Conservation (phyloP, 2,888 invertebrate genomes). For the Apodemia duryi region DNA sequence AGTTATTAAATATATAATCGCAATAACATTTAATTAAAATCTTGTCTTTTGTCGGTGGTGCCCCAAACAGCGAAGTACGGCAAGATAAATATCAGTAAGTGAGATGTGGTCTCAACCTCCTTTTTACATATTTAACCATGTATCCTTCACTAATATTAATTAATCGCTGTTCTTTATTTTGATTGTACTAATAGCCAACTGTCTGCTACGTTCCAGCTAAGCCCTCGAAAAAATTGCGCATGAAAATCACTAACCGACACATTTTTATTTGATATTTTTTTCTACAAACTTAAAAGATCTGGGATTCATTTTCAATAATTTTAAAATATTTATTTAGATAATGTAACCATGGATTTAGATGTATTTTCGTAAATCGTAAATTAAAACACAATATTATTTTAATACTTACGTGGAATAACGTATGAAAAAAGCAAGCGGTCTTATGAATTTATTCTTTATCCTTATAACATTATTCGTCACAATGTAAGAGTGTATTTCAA, state of each 20-base stretch:
- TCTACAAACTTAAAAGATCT: conserved; percentile 24
- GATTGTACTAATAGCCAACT: conserved; percentile 59
- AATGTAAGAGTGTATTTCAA: too few relatives aligned
- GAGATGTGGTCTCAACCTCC: conserved; percentile 78
- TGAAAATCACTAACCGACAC: conserved; percentile 57
- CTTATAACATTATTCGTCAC: too few relatives aligned
- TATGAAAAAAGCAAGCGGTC: too few relatives aligned
- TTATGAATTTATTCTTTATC: too few relatives aligned
- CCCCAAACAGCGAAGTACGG: conserved; percentile 76
- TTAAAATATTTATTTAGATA: neutral
- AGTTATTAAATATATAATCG: conserved; percentile 19
- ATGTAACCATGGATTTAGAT: neutral
- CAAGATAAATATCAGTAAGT: conserved; percentile 74
- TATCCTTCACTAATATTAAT: conserved; percentile 68
- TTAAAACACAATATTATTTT: too few relatives aligned
- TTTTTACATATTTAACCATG: conserved; percentile 59
- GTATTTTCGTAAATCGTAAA: too few relatives aligned
- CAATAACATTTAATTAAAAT: conserved; percentile 55
- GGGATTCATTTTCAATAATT: conserved; percentile 42
- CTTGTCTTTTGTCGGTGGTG: conserved; percentile 79
- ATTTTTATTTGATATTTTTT: conserved; percentile 23
- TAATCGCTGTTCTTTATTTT: conserved; percentile 65
- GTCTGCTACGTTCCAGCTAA: conserved; percentile 57
- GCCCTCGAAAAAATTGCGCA: conserved; percentile 46
- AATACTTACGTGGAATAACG: too few relatives aligned